Base-by-base conservation (phyloP, 2,113 vertebrate species). In the Synodontis membranacea region DNA sequence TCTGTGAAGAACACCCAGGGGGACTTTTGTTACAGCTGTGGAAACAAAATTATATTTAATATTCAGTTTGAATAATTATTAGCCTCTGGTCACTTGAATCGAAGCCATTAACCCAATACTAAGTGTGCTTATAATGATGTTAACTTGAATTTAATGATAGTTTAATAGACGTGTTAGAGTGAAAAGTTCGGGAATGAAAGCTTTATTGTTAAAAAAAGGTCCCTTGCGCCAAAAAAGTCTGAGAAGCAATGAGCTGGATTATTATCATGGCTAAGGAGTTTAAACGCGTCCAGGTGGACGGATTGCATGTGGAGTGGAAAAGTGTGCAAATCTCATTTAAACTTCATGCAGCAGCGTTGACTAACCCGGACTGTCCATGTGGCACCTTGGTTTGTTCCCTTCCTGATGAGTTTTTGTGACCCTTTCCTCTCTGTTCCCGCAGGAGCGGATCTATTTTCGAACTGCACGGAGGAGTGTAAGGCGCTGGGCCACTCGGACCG, bases 401-500 rank as follows among this genome's bases (percentile, higher is more conserved):
- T 19, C 14, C 42, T 39, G 58, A 62, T 62, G n/a, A 6, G 21
- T 84, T 84, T 28, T 17, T 14, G 4, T 84, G 64, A 84, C 42
- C 31, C 23, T 28, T 42, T 52, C 11, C 34, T 58, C 37, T 91
- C 68, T 93, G 64, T 91, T 89, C 42, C 66, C 54, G 19, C 89
- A 99, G 98, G 97, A 76, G 95, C 97, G 87, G 98, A 99, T 92
- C 96, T 99, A 89, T 99, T 99, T 94, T 99, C 97, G 89, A 99
- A 99, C 93, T 99, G 98, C 95, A 99, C 98, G 0, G 98, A 99
- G 93, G 98, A 99, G 93, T 99, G 98, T 92, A 99, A 99, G 95
- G 98, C 97, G 5, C 94, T 99, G 91, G 98, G 98, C 91, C 98
- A 99, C 95, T 99, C 98, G 0, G 98, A 99, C 90, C 96, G 98